Evolutionary conservation across 2,797 vertebrate species (phyloP).

Genomic region (Catostomus latipinnis): DNA sequence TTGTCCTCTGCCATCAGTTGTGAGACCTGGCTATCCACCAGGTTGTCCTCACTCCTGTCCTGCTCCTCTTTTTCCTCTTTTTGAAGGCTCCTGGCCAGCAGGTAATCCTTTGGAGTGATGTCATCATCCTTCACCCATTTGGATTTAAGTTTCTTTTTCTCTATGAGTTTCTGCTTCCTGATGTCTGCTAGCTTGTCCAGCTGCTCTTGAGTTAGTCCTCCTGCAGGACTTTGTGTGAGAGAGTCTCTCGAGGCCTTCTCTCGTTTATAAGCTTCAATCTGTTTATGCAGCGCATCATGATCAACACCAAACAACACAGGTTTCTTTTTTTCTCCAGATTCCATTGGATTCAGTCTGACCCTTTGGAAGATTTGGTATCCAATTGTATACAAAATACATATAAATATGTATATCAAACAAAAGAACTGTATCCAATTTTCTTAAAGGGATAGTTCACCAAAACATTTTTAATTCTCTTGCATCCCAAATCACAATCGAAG

Average conservation of each 20-base stretch:
- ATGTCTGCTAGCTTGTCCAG: conserved; percentile 66
- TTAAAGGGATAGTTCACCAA: too few relatives aligned
- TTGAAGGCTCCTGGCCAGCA: conserved; percentile 65
- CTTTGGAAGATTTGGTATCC: conserved; percentile 37
- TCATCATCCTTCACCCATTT: conserved; percentile 60
- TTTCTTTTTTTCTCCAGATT: conserved; percentile 27
- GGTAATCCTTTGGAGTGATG: conserved; percentile 67
- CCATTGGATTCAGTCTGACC: conserved; percentile 16
- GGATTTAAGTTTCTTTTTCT: conserved; percentile 68
- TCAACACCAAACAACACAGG: conserved; percentile 77
- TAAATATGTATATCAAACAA: too few relatives aligned
- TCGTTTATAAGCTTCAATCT: conserved; percentile 81
- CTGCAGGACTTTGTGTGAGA: background rate
- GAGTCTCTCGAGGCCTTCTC: conserved; percentile 58
- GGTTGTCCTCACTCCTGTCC: conserved; percentile 21
- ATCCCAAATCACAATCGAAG: too few relatives aligned
- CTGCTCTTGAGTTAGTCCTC: conserved; percentile 63
- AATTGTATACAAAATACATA: background rate
- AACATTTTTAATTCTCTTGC: too few relatives aligned
- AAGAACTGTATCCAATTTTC: background rate
- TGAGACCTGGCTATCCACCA: conserved; percentile 48
- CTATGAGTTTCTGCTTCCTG: conserved; percentile 65
- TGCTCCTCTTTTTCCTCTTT: conserved; percentile 40
- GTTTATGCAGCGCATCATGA: conserved; percentile 79
- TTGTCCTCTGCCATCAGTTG: conserved; percentile 57